These are phyloP conservation scores for Sarcophaga subvicina DNA, from an alignment of 2,888 invertebrate species.

Conservation along the genomic window DNA sequence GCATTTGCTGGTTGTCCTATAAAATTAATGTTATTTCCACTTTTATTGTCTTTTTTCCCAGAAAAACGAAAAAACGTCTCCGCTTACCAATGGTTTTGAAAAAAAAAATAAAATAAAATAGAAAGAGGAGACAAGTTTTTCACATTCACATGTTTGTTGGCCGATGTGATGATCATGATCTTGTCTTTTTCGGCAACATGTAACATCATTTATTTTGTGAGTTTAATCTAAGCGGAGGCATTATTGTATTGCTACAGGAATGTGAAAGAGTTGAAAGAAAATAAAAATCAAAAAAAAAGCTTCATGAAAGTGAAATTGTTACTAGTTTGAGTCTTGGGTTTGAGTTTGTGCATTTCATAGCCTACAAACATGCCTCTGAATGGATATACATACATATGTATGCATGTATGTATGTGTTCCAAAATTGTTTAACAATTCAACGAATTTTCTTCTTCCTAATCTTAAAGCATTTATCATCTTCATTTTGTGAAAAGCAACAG, in stretches of 20 bases:
- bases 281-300: neutral
- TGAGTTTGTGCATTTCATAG: slow-evolving; percentile 5
- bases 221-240: no score
- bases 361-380: slow-evolving; percentile 15
- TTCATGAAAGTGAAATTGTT: slow-evolving; percentile 64
- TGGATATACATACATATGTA: neutral
- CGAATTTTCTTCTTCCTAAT: slow-evolving; percentile 26
- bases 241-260: no score
- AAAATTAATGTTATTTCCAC: slow-evolving; percentile 65
- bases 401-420: neutral
- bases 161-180: slow-evolving; percentile 53
- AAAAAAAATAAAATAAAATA: neutral
- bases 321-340: neutral
- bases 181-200: slow-evolving; percentile 59
- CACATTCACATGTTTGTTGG: slow-evolving; percentile 14
- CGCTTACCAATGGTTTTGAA: neutral
- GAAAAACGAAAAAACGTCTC: neutral
- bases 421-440: slow-evolving; percentile 18
- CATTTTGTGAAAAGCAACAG: neutral
- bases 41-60: slow-evolving; percentile 12
- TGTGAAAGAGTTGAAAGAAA: no score
- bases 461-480: slow-evolving; percentile 28
- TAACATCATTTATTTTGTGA: slow-evolving; percentile 50
- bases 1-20: slow-evolving; percentile 60
- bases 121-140: slow-evolving; percentile 44